phyloP scores from a whole-genome alignment of 2,113 vertebrate genomes.

The Isurus oxyrinchus region DNA sequence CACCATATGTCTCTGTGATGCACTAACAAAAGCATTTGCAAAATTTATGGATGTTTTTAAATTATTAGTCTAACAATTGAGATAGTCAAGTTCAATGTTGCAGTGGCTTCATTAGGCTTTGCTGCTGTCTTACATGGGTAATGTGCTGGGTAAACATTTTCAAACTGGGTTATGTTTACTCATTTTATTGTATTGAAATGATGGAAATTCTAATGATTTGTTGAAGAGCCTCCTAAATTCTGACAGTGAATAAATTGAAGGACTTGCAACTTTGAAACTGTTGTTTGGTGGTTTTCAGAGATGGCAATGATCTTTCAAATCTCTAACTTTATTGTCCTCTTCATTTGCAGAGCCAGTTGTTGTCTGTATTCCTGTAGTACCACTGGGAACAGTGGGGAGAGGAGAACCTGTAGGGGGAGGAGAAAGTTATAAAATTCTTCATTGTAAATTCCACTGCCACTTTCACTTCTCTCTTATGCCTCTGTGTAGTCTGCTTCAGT shows the following conservation, averaged over 20 bases:
- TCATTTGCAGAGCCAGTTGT: background rate
- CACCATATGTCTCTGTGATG: background rate
- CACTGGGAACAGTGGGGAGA: no score
- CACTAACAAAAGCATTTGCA: background rate
- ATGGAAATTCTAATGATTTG: background rate
- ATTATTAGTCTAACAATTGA: background rate
- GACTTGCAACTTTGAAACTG: background rate
- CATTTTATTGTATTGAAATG: background rate
- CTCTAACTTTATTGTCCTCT: background rate
- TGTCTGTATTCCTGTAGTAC: background rate
- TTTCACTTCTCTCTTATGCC: background rate
- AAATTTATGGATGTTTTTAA: constrained; percentile 4
- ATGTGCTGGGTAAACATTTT: background rate
- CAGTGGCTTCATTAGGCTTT: background rate
- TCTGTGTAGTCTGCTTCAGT: background rate
- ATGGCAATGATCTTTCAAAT: background rate
- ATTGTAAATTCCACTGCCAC: background rate
- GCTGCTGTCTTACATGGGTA: background rate
- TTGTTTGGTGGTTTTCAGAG: background rate
- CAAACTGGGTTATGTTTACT: background rate
- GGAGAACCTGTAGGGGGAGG: background rate
- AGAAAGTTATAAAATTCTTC: background rate
- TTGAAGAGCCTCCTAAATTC: background rate
- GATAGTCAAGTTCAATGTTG: background rate
- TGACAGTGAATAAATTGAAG: background rate